Base-by-base conservation (phyloP, 2,113 vertebrate species). In the Macaca fascicularis region DNA sequence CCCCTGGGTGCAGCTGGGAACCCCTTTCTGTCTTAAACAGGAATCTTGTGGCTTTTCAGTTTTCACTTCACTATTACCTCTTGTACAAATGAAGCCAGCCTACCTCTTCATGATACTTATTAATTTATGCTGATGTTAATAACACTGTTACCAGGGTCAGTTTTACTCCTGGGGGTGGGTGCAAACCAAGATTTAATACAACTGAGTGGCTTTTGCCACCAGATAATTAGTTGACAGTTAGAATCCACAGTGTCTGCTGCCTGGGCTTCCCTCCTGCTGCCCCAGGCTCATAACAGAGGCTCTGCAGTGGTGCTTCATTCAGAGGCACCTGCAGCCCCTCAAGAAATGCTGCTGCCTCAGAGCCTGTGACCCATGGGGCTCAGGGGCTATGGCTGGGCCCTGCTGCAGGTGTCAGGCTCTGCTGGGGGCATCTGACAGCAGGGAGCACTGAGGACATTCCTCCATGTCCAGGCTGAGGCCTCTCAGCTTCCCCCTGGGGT, bases 1-100 rank as follows among this genome's bases (percentile, higher is more conserved):
- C 13, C 13, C 12, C 0, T 2, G 12, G 45, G 5, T n/a, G 8
- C 2, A 0, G 0, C 22, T 35, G 19, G 75, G 45, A 82, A 3
- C 16, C 25, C 55, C 32, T 12, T 4, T 48, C 74, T 80, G 13
- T 83, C n/a, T 75, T 75, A 16, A 1, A 64, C 4, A 45, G 89
- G 67, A 74, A 13, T 25, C 14, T 13, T 35, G 50, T 59, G 38
- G 11, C 48, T 69, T 84, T 82, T 86, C 40, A 13, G 35, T 64
- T 88, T 74, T 90, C 5, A 7, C 9, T 22, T 88, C 17, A 22
- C 27, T 19, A 2, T 92, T 14, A 52, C n/a, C n/a, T 82, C 25
- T 23, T 32, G 9, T 2, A 55, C 38, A 14, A 55, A 35, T 67
- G 83, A 90, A 87, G 50, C 78, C 67, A 67, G 61, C 45, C 64